Evolutionary conservation across 2,888 invertebrate genomes (phyloP), one percentile per base, ranked within the genome.

Genomic region (Plutella xylostella): DNA sequence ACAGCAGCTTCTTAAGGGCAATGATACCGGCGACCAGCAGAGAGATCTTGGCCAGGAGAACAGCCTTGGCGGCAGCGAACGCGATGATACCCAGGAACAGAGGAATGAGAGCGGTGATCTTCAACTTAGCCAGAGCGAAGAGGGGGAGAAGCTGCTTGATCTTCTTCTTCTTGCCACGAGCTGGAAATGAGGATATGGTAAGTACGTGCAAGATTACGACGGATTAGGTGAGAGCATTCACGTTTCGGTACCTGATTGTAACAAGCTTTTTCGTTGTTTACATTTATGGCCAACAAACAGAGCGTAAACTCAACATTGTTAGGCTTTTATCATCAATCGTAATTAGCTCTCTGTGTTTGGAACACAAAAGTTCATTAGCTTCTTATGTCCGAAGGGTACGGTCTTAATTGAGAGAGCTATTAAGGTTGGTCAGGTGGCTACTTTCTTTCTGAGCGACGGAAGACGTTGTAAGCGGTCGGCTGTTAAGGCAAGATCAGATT

Each of bases 21-120:
- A 94, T 89, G 59, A 93, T 88, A 59, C 89, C 89, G 50, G 92
- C 89, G 52, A 94, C 87, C 38, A 93, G 86, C 31, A 94, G 86
- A 1, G 94, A 89, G 58, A 94, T 87, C 86, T 94, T 94, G 66
- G 92, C 93, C 56, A 94, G 87, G 50, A 93, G 80, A 47, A 94
- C 85, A 33, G 94, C 94, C 80, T 94, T 94, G 78, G 93, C 90
- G n/a, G 94, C 93, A 42, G 93, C 86, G 45, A 94, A 85, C 19
- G 92, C 93, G 55, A 94, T 88, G 63, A 83, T 79, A 40, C 68
- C 94, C 45, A 94, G 86, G 60, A 90, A 89, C 53, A 94, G 78
- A 21, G 93, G 93, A 56, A 92, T 88, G 50, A 94, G 85, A 19
- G 91, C 89, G 50, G 90, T 90, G 55, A 83, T 90, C 85, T 94